phyloP scores from a whole-genome alignment of 37 sponge, comb jelly and placozoan species.

The Agelas oroides region DNA sequence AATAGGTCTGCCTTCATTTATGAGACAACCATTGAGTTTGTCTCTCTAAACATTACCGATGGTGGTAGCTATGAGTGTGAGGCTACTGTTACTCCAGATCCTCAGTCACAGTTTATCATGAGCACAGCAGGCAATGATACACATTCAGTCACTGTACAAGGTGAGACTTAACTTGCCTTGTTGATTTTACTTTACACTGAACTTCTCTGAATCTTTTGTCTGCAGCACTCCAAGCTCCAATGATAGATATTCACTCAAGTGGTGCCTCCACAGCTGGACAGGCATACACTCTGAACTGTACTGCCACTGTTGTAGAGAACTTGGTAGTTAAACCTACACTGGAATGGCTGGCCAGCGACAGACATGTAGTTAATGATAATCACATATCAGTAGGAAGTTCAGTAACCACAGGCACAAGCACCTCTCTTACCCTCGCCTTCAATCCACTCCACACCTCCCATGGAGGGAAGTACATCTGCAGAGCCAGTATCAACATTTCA shows the following conservation, averaged over 20 bases:
- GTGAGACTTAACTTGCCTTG: too few relatives aligned
- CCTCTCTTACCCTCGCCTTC: constrained; percentile 16
- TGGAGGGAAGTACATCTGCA: constrained; percentile 50
- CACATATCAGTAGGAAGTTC: not conserved
- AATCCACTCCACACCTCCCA: constrained; percentile 31
- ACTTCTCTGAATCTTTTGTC: not conserved
- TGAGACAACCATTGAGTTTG: not conserved
- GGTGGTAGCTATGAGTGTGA: constrained; percentile 51
- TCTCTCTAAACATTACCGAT: constrained; percentile 16
- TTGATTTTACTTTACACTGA: too few relatives aligned
- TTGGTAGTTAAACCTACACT: constrained; percentile 18
- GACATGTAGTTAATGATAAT: not conserved
- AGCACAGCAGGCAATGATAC: not conserved
- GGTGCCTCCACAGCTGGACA: constrained; percentile 30
- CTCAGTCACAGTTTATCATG: too few relatives aligned
- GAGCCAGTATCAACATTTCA: constrained; percentile 18
- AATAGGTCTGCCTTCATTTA: too few relatives aligned
- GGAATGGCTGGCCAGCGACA: constrained; percentile 11
- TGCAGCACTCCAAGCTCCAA: constrained; percentile 24
- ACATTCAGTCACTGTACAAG: too few relatives aligned
- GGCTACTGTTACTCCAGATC: not conserved
- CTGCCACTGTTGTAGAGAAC: not conserved
- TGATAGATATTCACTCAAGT: not conserved
- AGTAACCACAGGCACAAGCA: too few relatives aligned
- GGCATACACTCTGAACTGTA: constrained; percentile 39